Base-by-base conservation (phyloP, 2,888 invertebrate genomes). In the Masnerella sp. region DNA sequence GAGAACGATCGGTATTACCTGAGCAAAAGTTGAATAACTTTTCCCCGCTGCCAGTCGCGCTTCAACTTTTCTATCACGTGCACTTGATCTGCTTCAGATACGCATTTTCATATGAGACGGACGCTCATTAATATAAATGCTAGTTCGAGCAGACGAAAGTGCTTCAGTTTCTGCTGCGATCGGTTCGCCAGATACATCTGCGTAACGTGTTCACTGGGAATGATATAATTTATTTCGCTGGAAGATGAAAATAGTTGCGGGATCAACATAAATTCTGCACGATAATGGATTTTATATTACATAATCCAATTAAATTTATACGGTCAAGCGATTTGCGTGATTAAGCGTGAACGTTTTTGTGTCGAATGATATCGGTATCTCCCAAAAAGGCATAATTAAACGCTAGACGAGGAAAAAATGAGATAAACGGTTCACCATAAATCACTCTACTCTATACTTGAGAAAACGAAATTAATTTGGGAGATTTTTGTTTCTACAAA, bases 11-110 rank as follows among this genome's bases (percentile, higher is more conserved):
- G 30, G 64, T 52, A 58, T 59, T 71, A 52, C 59, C 32, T 18
- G 64, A 58, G 64, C 64, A 58, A 71, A 65, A 71, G 71, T 71
- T 64, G 64, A 71, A 64, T 71, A 71, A 71, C 64, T 71, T 64
- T 71, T 64, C 71, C 45, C 43, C 45, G 45, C 71, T 64, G 64
- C 64, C 71, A 64, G 58, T 71, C 71, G 49, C 43, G 28, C 64
- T 52, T 71, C 64, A 30, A 52, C 64, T 59, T 59, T 58, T 71
- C 71, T 52, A 71, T 64, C 64, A 71, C 45, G 25, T 5, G 38
- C 36, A 38, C 52, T 51, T 71, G 71, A 59, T 71, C 59, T 52
- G 43, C 45, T 52, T 71, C 64, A 64, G 71, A 64, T 64, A 62
- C 70, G 58, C 51, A 58, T 64, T 51, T 58, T 71, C 51, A 64